Evolutionary conservation across 2,797 vertebrate species (phyloP).

Genomic region (Dipus sagitta): DNA sequence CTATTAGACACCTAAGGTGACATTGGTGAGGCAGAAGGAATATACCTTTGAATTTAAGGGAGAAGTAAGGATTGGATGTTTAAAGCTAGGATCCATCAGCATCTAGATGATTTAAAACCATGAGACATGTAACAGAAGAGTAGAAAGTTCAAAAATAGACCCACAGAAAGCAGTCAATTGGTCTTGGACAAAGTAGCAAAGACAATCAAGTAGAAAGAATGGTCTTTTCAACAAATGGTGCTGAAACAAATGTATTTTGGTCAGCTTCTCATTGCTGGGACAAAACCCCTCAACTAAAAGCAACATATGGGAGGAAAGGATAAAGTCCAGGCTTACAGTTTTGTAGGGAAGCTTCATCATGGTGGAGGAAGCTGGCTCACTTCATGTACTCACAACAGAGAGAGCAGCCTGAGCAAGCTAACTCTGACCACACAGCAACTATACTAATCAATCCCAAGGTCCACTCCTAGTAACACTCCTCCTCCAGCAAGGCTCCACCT

Average conservation of each 20-base stretch:
- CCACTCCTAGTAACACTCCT: too few relatives aligned
- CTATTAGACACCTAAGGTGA: neutral
- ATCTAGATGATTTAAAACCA: constrained; percentile 18
- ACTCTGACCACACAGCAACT: too few relatives aligned
- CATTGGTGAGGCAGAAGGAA: neutral
- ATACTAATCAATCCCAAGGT: too few relatives aligned
- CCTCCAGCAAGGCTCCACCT: too few relatives aligned
- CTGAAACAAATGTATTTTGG: neutral
- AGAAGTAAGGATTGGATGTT: neutral
- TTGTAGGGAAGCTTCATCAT: too few relatives aligned
- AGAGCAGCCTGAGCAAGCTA: too few relatives aligned
- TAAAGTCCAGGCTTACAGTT: too few relatives aligned
- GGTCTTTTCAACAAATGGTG: neutral
- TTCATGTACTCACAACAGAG: too few relatives aligned
- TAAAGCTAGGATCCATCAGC: neutral
- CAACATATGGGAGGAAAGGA: too few relatives aligned
- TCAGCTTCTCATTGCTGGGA: too few relatives aligned
- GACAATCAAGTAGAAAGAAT: constrained; percentile 22
- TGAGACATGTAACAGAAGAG: neutral
- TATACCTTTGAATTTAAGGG: neutral
- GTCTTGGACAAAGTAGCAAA: constrained; percentile 30
- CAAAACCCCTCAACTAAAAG: too few relatives aligned
- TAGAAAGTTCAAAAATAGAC: neutral
- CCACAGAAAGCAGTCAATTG: neutral
- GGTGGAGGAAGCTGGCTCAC: too few relatives aligned